Evolutionary conservation across 2,797 vertebrate species (phyloP), one percentile per base, ranked within the genome.

Genomic region (Taeniopygia guttata): DNA sequence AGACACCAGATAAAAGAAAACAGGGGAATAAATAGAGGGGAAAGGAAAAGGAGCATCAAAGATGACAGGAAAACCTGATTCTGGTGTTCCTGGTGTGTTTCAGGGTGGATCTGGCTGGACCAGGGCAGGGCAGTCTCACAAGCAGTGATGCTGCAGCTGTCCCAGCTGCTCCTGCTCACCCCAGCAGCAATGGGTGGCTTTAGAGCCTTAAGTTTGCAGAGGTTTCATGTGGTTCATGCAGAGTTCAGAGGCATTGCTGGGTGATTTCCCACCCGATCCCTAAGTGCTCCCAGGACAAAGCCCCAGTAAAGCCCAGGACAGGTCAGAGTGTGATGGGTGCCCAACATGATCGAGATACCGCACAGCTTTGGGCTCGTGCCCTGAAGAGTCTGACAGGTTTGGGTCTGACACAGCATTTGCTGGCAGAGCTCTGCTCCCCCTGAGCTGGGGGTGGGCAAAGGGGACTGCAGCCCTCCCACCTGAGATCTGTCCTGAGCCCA

Each of bases 141-240:
- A 22, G 26, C 69, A 81, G 32, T 9, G 13, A 16, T 30, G 18
- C 27, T 23, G 49, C 10, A 49, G 26, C 48, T 10, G 5, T 19
- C 75, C 36, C 67, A 70, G 40, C 17, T 14, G 10, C 13, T 43
- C 30, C 18, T 10, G 34, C 27, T 56, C 51, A 27, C 13, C 32
- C 30, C 43, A 56, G 32, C 32, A 52, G 60, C 7, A 48, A 42
- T 0, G 0, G 2, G 11, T 7, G 23, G 12, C 72, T 89, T 77
- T 48, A 42, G 40, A 80, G 51, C 46, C 40, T 40, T 36, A 9
- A 45, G 49, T 56, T 7, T 48, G 42, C 59, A 21, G 18, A 43
- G 11, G 3, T 26, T 83, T 48, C 30, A 23, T 16, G 40, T 5
- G 3, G 46, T 21, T 60, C 56, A 27, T 10, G 30, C 34, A 34